Percentiles rank a stretch among this genome's conserved stretches.
Conservation (phyloP, 1,140 invertebrate species). For the Calliphora vicina region DNA sequence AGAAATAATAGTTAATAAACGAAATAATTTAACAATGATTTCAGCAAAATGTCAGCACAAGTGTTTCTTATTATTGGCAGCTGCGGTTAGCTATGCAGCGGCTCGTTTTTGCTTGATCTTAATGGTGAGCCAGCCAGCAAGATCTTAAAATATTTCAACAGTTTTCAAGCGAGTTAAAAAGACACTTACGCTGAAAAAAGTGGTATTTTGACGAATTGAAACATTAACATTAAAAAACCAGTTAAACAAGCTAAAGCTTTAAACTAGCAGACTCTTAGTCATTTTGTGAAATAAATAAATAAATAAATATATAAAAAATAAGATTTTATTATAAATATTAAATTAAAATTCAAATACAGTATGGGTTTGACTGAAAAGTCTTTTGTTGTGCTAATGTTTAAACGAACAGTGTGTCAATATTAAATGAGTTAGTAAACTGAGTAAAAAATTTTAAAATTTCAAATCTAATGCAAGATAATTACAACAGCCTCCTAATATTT, state of each 20-base stretch:
- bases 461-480: no score
- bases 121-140: background rate
- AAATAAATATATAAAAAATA: no score
- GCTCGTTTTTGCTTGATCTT: no score
- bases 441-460: no score
- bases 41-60: conserved; percentile 10
- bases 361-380: background rate
- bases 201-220: background rate
- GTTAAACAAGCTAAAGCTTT: conserved; percentile 3
- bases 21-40: conserved; percentile 4
- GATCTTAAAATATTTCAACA: conserved; percentile 1
- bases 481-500: background rate
- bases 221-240: no score
- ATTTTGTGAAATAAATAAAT: conserved; percentile 15
- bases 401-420: no score
- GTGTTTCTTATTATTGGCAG: background rate
- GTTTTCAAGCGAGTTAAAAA: background rate
- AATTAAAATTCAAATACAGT: background rate
- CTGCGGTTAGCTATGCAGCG: background rate
- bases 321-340: background rate
- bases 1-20: conserved; percentile 10
- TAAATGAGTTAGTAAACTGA: no score
- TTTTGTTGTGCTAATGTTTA: background rate
- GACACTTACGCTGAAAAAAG: background rate
- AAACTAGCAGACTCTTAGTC: background rate